Evolutionary conservation across 2,113 vertebrate species (phyloP), one percentile per base, ranked within the genome.

Genomic region (Oreochromis tanganicae): DNA sequence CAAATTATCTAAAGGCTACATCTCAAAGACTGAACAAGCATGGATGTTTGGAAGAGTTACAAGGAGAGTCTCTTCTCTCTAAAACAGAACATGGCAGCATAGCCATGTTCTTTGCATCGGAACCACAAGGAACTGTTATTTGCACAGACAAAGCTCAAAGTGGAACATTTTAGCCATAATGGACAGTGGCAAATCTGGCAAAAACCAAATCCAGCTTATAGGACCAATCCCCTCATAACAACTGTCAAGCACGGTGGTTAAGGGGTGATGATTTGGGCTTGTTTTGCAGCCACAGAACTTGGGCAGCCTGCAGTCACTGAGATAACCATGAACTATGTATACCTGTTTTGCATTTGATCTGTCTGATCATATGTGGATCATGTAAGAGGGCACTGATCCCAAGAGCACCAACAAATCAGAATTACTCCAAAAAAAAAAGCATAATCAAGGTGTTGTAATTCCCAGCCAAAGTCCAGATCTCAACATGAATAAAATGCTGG

Each of bases 251-350:
- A 46, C 24, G 36, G 21, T 46, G 66, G 66, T 27, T 14, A 21
- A 6, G 36, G 7, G 12, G 38, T 71, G 1, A 0, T 27, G 21
- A 52, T 46, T 27, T 46, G 3, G 21, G 38, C 1, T 73, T 73
- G 41, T 73, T 73, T 73, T 73, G 13, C 38, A 10, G 21, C 7
- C 38, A 46, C 38, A 16, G 38, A 24, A 46, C n/a, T 24, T 71
- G 38, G 38, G 7, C 21, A 73, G 0, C 0, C 46, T 73, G 68
- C 38, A 27, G n/a, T 43, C 38, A 71, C 11, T 43, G 68, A 73
- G 13, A 1, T 16, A 46, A 46, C 13, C 41, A 27, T 46, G 2
- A 73, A 46, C 5, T 46, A 73, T 6, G 38, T 73, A 17, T 46
- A 27, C 41, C 41, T 46, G 41, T 17, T 46, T 73, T 17, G 14